These are phyloP conservation scores for Biston betularia DNA, from an alignment of 2,888 invertebrate species.

Conservation along the genomic window DNA sequence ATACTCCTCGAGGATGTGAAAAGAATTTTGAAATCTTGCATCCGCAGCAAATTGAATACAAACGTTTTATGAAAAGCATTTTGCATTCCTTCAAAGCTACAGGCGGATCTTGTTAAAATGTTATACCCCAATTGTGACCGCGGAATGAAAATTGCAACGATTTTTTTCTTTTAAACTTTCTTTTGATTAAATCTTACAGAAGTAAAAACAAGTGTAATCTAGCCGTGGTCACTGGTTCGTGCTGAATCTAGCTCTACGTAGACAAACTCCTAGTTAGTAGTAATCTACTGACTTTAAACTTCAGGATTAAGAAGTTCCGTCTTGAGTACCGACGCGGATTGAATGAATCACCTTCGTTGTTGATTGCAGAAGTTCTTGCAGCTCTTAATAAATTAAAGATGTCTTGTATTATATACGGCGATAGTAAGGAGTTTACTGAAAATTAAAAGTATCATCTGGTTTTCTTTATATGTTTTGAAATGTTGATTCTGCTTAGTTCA, in stretches of 20 bases:
- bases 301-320: slow-evolving; percentile 39
- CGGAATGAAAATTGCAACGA: slow-evolving; percentile 11
- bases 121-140: slow-evolving; percentile 11
- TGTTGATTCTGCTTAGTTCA: background rate
- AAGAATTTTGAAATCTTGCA: slow-evolving; percentile 44
- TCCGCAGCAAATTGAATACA: slow-evolving; percentile 60
- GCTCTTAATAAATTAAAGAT: slow-evolving; percentile 27
- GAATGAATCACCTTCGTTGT: slow-evolving; percentile 42
- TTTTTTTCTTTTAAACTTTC: slow-evolving; percentile 21
- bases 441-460: background rate
- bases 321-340: slow-evolving; percentile 37
- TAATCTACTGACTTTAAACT: slow-evolving; percentile 42
- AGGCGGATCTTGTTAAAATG: slow-evolving; percentile 42
- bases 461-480: background rate
- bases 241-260: slow-evolving; percentile 22
- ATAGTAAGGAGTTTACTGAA: slow-evolving; percentile 2
- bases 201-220: slow-evolving; percentile 14
- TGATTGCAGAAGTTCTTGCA: slow-evolving; percentile 36
- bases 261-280: slow-evolving; percentile 30
- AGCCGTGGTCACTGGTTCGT: slow-evolving; percentile 19
- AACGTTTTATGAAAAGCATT: slow-evolving; percentile 53
- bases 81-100: slow-evolving; percentile 47
- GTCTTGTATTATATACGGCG: background rate
- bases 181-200: slow-evolving; percentile 25
- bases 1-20: slow-evolving; percentile 32